Base-by-base conservation (phyloP, 2,113 vertebrate genomes). In the Halcyon senegalensis region DNA sequence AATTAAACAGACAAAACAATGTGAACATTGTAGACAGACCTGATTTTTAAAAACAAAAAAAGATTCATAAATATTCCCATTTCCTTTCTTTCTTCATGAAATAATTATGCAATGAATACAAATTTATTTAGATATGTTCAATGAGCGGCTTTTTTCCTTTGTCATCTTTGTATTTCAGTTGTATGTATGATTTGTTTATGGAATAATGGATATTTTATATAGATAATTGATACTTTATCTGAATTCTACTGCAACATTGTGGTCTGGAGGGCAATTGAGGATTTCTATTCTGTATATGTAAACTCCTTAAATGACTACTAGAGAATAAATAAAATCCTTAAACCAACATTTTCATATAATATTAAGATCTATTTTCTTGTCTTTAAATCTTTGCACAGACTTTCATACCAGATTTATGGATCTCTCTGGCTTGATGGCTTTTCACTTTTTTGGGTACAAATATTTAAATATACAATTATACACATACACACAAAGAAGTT, bases 401-500 rank as follows among this genome's bases (percentile, higher is more conserved):
- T 69, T 79, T 60, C 14, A 31, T 41, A 50, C 21, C 15, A 62
- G 41, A 56, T 62, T 39, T 67, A 35, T 79, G 23, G 16, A 59
- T 43, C 14, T 69, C 33, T 48, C 4, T 19, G 15, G 11, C 8
- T 56, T 73, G 13, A 30, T 58, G 41, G 21, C 11, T 86, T 43
- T 50, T 59, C 16, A 19, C 24, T 41, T 77, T 67, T 77, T 35
- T 43, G 19, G 41, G 50, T n/a, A 41, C 7, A 48, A 58, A n/a
- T 19, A 43, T 64, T 46, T 64, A 56, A 55, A 37, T 50, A 43
- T 43, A 18, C 35, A 30, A 21, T 48, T 37, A 55, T 18, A 74
- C 5, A 55, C 4, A 15, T 18, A 3, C 16, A 60, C 3, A 41
- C 16, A 37, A 31, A 30, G 1, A 2, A 4, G 17, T 25, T 51